Evolutionary conservation across 1,140 invertebrate species (phyloP).

Genomic region (Halyomorpha halys): DNA sequence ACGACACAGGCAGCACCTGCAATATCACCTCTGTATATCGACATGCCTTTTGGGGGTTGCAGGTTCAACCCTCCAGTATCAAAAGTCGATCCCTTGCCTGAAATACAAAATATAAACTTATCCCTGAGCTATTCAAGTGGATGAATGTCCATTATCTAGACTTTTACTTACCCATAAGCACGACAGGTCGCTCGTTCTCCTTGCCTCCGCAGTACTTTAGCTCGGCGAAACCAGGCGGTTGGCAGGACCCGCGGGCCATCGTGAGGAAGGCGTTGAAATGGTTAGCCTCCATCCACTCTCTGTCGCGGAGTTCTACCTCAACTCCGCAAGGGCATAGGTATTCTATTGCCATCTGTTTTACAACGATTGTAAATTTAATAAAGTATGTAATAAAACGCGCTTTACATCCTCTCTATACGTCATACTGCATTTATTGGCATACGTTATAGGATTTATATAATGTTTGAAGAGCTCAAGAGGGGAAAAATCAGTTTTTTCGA

Average conservation of each 20-base stretch:
- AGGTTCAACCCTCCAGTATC: slow-evolving; percentile 79
- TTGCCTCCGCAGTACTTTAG: slow-evolving; percentile 34
- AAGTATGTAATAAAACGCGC: no score
- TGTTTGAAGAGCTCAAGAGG: no score
- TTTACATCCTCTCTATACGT: no score
- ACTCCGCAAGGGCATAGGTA: slow-evolving; percentile 29
- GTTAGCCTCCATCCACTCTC: slow-evolving; percentile 41
- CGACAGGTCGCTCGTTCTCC: slow-evolving; percentile 33
- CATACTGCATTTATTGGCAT: no score
- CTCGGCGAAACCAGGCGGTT: slow-evolving; percentile 45
- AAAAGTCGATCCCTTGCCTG: slow-evolving; percentile 76
- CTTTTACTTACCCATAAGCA: slow-evolving; percentile 3
- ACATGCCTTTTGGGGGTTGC: slow-evolving; percentile 63
- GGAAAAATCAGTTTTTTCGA: no score
- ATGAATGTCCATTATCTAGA: background rate
- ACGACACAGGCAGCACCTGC: slow-evolving; percentile 70
- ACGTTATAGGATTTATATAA: no score
- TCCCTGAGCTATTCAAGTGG: background rate
- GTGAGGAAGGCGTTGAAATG: slow-evolving; percentile 46
- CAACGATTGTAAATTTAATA: no score
- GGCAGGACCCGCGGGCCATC: slow-evolving; percentile 43
- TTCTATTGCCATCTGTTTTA: slow-evolving; percentile 16
- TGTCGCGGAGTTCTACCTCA: slow-evolving; percentile 36
- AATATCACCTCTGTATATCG: slow-evolving; percentile 82
- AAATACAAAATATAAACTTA: background rate